These are phyloP conservation scores for Spodoptera littoralis DNA, from an alignment of 2,888 invertebrate species.

Conservation along the genomic window DNA sequence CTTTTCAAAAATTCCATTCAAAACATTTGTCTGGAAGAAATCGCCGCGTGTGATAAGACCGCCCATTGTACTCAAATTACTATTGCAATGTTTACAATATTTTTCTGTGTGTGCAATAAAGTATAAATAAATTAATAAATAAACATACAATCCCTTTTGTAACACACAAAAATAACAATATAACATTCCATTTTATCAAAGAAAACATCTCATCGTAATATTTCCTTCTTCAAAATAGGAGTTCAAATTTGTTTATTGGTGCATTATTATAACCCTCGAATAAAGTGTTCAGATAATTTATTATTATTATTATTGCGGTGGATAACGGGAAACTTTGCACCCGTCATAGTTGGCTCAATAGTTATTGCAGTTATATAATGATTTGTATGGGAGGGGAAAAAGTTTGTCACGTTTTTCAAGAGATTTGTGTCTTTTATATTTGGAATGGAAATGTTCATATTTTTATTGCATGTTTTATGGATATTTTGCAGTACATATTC, in stretches of 20 bases:
- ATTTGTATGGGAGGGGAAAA: conserved; percentile 74
- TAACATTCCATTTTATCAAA: too few species aligned
- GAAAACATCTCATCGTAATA: not conserved
- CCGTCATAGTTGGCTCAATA: conserved; percentile 73
- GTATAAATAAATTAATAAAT: too few species aligned
- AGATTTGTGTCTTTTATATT: conserved; percentile 43
- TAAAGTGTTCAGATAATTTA: conserved; percentile 72
- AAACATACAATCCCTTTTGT: too few species aligned
- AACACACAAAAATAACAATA: too few species aligned
- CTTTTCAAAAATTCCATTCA: too few species aligned
- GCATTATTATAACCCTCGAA: conserved; percentile 18
- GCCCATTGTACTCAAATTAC: too few species aligned
- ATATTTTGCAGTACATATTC: too few species aligned
- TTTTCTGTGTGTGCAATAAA: too few species aligned
- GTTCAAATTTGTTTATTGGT: conserved; percentile 25
- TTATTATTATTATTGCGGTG: conserved; percentile 82
- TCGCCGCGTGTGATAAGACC: too few species aligned
- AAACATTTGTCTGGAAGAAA: too few species aligned
- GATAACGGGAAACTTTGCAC: conserved; percentile 71
- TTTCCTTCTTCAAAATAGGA: not conserved
- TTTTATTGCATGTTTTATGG: conserved; percentile 12
- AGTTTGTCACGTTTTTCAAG: conserved; percentile 63
- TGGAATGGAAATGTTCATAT: conserved; percentile 39
- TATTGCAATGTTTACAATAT: too few species aligned
- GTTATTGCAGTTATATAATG: conserved; percentile 78